phyloP scores from a whole-genome alignment of 2,888 invertebrate genomes.

The Drosophila eohydei region DNA sequence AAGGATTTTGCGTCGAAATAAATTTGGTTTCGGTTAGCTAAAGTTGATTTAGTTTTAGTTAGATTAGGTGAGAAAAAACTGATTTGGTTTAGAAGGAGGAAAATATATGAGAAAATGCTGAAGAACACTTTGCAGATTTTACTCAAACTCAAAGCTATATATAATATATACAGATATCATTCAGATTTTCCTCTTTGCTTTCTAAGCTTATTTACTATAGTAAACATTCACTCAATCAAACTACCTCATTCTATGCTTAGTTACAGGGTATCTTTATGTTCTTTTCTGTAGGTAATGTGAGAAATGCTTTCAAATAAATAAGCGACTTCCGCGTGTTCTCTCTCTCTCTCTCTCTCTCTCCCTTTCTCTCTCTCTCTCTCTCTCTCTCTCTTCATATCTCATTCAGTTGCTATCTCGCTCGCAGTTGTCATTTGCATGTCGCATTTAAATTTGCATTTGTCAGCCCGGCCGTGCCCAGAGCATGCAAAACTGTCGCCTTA shows the following conservation, averaged over 20 bases:
- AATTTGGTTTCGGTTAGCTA: not conserved
- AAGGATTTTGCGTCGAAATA: not conserved
- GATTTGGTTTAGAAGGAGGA: not conserved
- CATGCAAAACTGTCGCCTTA: conserved; percentile 42
- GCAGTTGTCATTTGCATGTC: conserved; percentile 65
- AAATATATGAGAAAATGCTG: not conserved
- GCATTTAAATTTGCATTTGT: conserved; percentile 68
- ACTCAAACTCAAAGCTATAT: not conserved
- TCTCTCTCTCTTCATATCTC: not conserved
- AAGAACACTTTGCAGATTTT: not conserved
- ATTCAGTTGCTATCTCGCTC: conserved; percentile 32
- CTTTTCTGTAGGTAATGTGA: conserved; percentile 28
- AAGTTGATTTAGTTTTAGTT: not conserved
- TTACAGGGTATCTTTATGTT: conserved; percentile 42
- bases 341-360: not conserved
- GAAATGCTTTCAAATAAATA: conserved; percentile 65
- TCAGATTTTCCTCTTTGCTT: not conserved
- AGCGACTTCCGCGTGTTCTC: conserved; percentile 8
- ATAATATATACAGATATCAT: too few relatives aligned
- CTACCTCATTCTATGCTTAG: not conserved
- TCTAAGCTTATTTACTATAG: not conserved
- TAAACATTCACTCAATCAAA: not conserved
- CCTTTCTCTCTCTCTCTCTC: not conserved
- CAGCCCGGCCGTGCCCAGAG: conserved; percentile 27
- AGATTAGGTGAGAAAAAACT: too few relatives aligned